A percentile compares a stretch with the other conserved stretches of the same genome.
Conservation (phyloP, 2,888 invertebrate species). For the Myathropa florea region DNA sequence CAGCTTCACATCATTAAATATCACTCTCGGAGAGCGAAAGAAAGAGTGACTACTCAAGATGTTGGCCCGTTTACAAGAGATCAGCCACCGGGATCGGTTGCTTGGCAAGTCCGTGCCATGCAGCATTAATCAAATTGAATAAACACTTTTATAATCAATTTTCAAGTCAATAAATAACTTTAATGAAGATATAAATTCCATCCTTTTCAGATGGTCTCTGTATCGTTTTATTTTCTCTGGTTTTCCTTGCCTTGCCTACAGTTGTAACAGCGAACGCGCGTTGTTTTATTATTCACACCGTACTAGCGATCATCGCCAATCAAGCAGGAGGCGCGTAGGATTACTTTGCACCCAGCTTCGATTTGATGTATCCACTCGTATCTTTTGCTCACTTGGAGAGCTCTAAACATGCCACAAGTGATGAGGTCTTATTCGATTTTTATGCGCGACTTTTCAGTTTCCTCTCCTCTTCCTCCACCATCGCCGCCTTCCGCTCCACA, state of each 20-base stretch:
- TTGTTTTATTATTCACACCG: constrained; percentile 66
- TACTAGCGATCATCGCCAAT: constrained; percentile 64
- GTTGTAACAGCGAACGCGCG: background rate
- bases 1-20: constrained; percentile 4
- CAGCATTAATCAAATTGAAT: constrained; percentile 72
- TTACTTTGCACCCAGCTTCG: constrained; percentile 51
- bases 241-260: background rate
- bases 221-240: background rate
- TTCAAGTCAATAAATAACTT: constrained; percentile 80
- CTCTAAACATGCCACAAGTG: constrained; percentile 45
- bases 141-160: constrained; percentile 77
- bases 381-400: constrained; percentile 9
- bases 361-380: constrained; percentile 57
- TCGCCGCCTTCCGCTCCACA: background rate
- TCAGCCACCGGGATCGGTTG: constrained; percentile 52
- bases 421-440: constrained; percentile 53
- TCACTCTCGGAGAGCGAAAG: background rate
- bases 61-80: constrained; percentile 33
- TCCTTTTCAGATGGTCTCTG: constrained; percentile 49
- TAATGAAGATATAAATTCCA: constrained; percentile 79
- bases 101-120: constrained; percentile 31
- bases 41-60: constrained; percentile 20
- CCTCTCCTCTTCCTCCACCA: too few relatives aligned
- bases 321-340: constrained; percentile 57
- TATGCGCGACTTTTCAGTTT: background rate